Percentiles rank a stretch among this genome's conserved stretches.
Conservation (phyloP, 2,797 vertebrate genomes). For the Chloroceryle inda region DNA sequence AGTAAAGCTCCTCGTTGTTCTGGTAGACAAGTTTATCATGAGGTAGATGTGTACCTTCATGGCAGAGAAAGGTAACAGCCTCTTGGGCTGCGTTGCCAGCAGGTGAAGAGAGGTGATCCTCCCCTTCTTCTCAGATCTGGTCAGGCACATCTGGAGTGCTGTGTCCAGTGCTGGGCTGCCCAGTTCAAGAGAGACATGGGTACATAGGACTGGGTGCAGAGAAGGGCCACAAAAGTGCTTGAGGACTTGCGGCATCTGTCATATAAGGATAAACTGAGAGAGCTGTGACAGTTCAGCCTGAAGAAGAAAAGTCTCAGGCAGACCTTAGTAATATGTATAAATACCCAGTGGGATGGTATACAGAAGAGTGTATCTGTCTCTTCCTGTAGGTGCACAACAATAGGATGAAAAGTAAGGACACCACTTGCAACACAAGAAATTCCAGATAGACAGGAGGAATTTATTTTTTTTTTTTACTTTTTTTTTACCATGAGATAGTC, state of each 20-base stretch:
- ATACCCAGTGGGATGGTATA: background rate
- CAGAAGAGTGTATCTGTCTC: background rate
- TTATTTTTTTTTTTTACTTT: background rate
- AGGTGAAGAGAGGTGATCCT: rapidly evolving
- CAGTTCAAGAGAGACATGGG: background rate
- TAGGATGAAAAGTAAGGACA: background rate
- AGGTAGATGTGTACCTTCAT: background rate
- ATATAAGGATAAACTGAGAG: background rate
- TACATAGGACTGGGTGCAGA: background rate
- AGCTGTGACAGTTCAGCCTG: background rate
- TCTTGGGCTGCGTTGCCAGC: background rate
- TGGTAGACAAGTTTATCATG: background rate
- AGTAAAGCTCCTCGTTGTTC: background rate
- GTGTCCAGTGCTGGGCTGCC: background rate
- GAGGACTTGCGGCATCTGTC: background rate
- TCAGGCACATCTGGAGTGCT: background rate
- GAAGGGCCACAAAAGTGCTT: background rate
- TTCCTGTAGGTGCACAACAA: background rate
- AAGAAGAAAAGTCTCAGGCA: background rate
- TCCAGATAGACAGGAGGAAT: background rate
- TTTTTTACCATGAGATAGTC: background rate
- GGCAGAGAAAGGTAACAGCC: background rate
- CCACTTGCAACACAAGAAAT: background rate
- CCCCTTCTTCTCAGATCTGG: background rate
- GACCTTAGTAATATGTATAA: background rate